phyloP scores from a whole-genome alignment of 2,797 vertebrate species.

The Artibeus lituratus region DNA sequence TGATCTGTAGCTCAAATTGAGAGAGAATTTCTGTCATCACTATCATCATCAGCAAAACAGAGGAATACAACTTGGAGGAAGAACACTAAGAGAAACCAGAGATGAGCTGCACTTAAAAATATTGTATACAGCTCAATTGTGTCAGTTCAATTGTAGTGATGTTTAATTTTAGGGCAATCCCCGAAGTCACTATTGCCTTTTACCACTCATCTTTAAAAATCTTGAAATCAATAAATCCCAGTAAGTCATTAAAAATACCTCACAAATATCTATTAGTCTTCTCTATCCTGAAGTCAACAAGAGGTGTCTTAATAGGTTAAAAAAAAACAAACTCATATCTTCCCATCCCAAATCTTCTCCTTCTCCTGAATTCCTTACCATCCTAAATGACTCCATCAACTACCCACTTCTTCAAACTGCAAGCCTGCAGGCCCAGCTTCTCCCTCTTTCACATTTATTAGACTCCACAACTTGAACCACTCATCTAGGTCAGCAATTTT shows the following conservation, averaged over 20 bases:
- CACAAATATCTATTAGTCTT: not conserved
- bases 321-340: not conserved
- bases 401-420: not conserved
- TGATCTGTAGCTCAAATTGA: not conserved
- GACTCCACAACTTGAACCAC: not conserved
- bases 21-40: not conserved
- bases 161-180: slow-evolving; percentile 15
- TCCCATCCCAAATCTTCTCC: not conserved
- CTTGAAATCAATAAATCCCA: slow-evolving; percentile 44
- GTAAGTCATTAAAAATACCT: slow-evolving; percentile 39
- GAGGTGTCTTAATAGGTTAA: not conserved
- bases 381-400: not conserved
- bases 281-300: not conserved
- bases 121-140: not conserved
- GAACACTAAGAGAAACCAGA: not conserved
- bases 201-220: slow-evolving; percentile 46
- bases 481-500: not conserved
- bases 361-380: not conserved
- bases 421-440: not conserved
- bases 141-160: not conserved
- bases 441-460: not conserved
- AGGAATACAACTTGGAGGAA: not conserved
- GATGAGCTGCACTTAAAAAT: not conserved
- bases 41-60: not conserved
- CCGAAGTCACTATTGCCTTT: slow-evolving; percentile 13